phyloP scores from a whole-genome alignment of 2,797 vertebrate genomes.

The Tympanoctomys barrerae region DNA sequence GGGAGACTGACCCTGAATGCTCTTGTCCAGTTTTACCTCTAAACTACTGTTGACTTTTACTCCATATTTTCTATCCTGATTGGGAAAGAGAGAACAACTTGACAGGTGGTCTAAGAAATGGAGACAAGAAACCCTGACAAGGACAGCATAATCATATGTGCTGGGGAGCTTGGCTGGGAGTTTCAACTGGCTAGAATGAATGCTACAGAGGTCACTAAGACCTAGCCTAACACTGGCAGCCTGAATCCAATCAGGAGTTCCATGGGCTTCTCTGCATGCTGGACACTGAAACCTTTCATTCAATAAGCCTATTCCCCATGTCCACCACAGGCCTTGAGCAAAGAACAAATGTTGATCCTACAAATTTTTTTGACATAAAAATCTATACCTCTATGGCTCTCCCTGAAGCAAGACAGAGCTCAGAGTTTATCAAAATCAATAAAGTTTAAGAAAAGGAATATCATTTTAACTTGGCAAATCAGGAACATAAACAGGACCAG shows the following conservation, averaged over 20 bases:
- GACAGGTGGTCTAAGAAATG: neutral
- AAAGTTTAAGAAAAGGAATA: slow-evolving; percentile 81
- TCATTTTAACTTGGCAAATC: slow-evolving; percentile 69
- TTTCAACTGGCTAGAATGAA: neutral
- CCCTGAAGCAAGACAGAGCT: slow-evolving; percentile 82
- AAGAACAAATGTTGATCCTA: slow-evolving; percentile 69
- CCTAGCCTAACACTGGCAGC: neutral
- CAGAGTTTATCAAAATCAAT: slow-evolving; percentile 85
- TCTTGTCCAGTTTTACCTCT: neutral
- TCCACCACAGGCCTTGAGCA: neutral
- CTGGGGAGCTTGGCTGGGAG: neutral
- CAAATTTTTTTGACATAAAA: slow-evolving; percentile 81
- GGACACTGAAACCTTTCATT: slow-evolving; percentile 64
- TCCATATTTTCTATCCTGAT: neutral
- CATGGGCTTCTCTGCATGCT: slow-evolving; percentile 1
- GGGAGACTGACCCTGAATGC: neutral
- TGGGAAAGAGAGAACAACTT: neutral
- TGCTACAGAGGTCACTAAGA: neutral
- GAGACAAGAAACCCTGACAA: neutral
- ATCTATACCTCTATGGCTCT: slow-evolving; percentile 77
- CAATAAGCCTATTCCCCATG: slow-evolving; percentile 43
- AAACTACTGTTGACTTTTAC: neutral
- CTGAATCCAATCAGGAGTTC: neutral
- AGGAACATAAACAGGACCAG: slow-evolving; percentile 77
- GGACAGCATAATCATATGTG: neutral